Percentiles rank a stretch among this genome's conserved stretches.
Conservation (phyloP, 2,113 vertebrate genomes). For the Ictidomys tridecemlineatus region DNA sequence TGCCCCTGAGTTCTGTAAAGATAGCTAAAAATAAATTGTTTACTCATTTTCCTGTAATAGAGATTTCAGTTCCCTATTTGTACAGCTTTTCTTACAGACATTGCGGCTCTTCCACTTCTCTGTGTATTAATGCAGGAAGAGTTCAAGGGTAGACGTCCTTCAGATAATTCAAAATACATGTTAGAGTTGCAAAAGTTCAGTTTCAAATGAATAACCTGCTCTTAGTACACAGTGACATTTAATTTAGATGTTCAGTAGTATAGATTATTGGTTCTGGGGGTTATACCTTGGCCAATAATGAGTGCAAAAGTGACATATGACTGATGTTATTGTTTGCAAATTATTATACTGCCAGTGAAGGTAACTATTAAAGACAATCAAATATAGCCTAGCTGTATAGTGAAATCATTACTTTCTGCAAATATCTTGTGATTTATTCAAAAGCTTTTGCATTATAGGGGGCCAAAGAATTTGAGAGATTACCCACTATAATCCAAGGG, state of each 20-base stretch:
- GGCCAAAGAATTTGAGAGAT: conserved; percentile 78
- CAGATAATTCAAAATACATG: conserved; percentile 79
- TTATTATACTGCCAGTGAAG: conserved; percentile 79
- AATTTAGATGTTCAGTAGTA: conserved; percentile 77
- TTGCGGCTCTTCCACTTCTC: conserved; percentile 60
- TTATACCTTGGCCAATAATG: conserved; percentile 80
- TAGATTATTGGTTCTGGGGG: conserved; percentile 77
- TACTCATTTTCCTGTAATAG: conserved; percentile 73
- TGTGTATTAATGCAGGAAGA: conserved; percentile 77
- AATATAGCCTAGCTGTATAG: conserved; percentile 69
- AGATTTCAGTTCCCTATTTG: conserved; percentile 65
- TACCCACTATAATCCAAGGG: conserved; percentile 83
- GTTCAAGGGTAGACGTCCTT: conserved; percentile 81
- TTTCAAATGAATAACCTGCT: conserved; percentile 75
- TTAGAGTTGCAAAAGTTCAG: conserved; percentile 72
- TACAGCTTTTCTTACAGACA: conserved; percentile 69
- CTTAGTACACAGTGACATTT: conserved; percentile 70
- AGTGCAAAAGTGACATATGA: conserved; percentile 76
- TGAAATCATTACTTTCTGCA: conserved; percentile 66
- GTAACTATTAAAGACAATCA: conserved; percentile 83
- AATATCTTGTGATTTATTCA: conserved; percentile 85
- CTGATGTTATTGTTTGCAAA: conserved; percentile 83
- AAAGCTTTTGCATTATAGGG: conserved; percentile 70
- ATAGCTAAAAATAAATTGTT: conserved; percentile 81
- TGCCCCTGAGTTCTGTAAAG: conserved; percentile 38